These are phyloP conservation scores for Tetragnatha montana DNA, from an alignment of 2,888 invertebrate species.

Conservation along the genomic window DNA sequence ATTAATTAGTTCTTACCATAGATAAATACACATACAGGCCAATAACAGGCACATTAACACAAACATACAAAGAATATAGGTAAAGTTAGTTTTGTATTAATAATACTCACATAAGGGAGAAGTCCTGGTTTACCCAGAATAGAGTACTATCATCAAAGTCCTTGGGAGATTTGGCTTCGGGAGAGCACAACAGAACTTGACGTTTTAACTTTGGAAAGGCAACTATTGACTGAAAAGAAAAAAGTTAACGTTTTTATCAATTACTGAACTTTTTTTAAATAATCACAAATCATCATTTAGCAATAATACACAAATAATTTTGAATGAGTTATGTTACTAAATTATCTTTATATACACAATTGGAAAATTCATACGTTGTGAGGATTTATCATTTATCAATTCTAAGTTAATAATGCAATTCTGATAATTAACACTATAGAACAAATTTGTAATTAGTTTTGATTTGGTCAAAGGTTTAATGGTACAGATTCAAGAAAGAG, in stretches of 20 bases:
- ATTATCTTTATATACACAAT: not conserved
- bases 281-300: not conserved
- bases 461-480: too few species aligned
- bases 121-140: conserved; percentile 98
- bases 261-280: not conserved
- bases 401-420: too few species aligned
- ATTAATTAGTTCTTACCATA: too few species aligned
- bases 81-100: too few species aligned
- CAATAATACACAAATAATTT: not conserved
- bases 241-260: not conserved
- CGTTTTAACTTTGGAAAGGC: conserved; percentile 95
- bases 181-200: conserved; percentile 75
- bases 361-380: not conserved
- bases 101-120: conserved; percentile 83
- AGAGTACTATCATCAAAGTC: conserved; percentile 94
- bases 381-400: not conserved
- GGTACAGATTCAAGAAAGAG: too few species aligned
- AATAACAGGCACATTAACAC: too few species aligned
- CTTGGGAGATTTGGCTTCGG: conserved; percentile 89
- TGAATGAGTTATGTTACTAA: not conserved
- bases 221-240: conserved; percentile 85
- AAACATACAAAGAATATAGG: too few species aligned
- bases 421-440: too few species aligned
- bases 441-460: too few species aligned
- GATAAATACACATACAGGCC: too few species aligned